Conservation (phyloP, 2,888 invertebrate genomes). For the Micropterix aruncella region DNA sequence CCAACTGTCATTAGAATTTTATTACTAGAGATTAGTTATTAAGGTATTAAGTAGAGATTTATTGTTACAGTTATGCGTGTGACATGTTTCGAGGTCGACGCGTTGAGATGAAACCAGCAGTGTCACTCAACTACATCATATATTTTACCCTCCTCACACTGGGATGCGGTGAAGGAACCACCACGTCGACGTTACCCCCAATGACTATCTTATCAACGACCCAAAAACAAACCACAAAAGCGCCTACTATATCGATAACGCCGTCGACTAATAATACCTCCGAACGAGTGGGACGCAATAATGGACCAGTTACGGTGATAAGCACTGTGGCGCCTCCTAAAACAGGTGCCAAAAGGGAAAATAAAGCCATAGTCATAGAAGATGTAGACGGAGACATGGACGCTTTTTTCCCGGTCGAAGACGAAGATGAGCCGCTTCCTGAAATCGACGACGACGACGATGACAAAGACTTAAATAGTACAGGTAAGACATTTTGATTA, state of each 20-base stretch:
- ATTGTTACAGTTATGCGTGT: background rate
- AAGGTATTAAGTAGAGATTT: too few relatives aligned
- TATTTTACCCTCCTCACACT: background rate
- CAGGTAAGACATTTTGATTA: background rate
- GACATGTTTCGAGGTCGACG: background rate
- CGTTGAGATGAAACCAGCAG: background rate
- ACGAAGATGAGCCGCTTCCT: constrained; percentile 1
- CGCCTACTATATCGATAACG: background rate
- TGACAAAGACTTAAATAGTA: background rate
- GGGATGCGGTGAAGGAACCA: background rate
- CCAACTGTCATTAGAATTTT: too few relatives aligned
- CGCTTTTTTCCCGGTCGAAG: background rate
- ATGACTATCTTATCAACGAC: background rate
- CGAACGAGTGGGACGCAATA: background rate
- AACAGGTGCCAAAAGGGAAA: background rate
- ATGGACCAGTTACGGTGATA: background rate
- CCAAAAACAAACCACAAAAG: background rate
- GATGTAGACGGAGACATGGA: constrained; percentile 1
- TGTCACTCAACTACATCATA: background rate
- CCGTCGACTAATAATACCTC: background rate
- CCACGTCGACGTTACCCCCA: background rate
- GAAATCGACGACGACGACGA: background rate
- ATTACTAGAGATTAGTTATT: too few relatives aligned
- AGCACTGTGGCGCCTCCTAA: background rate
- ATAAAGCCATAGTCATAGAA: background rate